Conservation (phyloP, 2,797 vertebrate species). For the Pangasius larnaudii region DNA sequence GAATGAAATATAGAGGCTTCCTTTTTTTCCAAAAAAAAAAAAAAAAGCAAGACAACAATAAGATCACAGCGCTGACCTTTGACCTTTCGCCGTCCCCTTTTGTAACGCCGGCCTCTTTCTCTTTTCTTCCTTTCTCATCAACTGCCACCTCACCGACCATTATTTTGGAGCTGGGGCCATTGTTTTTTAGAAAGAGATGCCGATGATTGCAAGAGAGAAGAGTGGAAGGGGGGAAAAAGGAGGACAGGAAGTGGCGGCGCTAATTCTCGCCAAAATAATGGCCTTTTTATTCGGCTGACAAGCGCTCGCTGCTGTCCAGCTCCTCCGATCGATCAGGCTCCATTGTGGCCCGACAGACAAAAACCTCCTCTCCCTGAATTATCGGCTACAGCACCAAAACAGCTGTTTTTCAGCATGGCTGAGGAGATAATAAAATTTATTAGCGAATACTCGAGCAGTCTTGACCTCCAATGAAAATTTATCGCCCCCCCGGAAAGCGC, state of each 20-base stretch:
- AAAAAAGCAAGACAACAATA: conserved; percentile 78
- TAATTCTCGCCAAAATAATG: conserved; percentile 83
- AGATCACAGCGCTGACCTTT: conserved; percentile 86
- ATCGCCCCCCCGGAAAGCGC: conserved; percentile 71
- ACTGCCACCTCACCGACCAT: conserved; percentile 75
- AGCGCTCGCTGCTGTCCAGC: conserved; percentile 77
- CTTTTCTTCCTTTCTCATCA: conserved; percentile 75
- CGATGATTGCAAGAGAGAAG: conserved; percentile 73
- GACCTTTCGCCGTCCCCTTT: conserved; percentile 82
- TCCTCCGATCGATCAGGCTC: conserved; percentile 81
- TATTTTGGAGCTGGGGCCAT: conserved; percentile 74
- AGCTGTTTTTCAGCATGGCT: conserved; percentile 81
- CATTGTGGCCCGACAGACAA: conserved; percentile 80
- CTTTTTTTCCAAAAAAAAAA: conserved; percentile 53
- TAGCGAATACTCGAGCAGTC: conserved; percentile 69
- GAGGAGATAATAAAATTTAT: conserved; percentile 84
- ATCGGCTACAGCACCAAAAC: conserved; percentile 81
- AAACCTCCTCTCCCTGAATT: conserved; percentile 80
- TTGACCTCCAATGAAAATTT: conserved; percentile 78
- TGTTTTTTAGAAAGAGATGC: conserved; percentile 82
- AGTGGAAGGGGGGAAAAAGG: background rate
- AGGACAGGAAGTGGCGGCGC: conserved; percentile 73
- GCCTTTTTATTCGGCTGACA: conserved; percentile 87
- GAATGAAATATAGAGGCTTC: conserved; percentile 81
- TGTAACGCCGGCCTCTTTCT: conserved; percentile 70